Evolutionary conservation across 2,113 vertebrate species (phyloP), one percentile per base, ranked within the genome.

Genomic region (Prionailurus bengalensis): DNA sequence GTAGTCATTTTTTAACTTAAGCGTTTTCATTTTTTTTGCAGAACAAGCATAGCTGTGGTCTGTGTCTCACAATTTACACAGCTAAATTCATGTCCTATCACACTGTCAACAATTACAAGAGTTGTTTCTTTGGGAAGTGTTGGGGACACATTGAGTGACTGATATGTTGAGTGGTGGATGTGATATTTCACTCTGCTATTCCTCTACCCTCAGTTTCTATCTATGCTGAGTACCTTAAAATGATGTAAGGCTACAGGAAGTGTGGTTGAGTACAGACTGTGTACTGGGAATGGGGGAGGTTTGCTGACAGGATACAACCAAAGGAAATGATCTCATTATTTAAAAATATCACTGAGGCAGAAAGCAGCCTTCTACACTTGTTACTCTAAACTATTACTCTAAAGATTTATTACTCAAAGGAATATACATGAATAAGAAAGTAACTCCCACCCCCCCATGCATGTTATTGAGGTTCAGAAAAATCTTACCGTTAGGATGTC

Each of bases 401-500:
- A 74, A 65, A 78, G 45, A 93, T 53, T 23, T 36, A 84, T 13
- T 90, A 27, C 17, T 83, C 25, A 88, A 66, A 55, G 4, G 39
- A 86, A 51, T 27, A 93, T 19, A 85, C 33, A n/a, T 2, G 31
- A 48, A 33, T 42, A 81, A 96, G 66, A 83, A 74, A 82, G 27
- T 21, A 89, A 84, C 6, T 17, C 19, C 33, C 29, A 10, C 19
- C 29, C 33, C 33, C 29, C 25, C 12, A 68, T 27, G 27, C 51
- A 82, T 61, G 19, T 15, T 39, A 90, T 8, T 81, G 12, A 3
- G 27, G 25, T 81, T 83, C 76, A 96, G 93, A 84, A 95, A 85
- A 81, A 17, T 92, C 99, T 96, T 99, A 99, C 99, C 42, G 99
- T 99, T 94, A 99, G 98, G 97, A 99, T 99, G 98, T 99, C 99